Evolutionary conservation across 2,888 invertebrate species (phyloP), one percentile per base, ranked within the genome.

Genomic region (Dorcus hopei): DNA sequence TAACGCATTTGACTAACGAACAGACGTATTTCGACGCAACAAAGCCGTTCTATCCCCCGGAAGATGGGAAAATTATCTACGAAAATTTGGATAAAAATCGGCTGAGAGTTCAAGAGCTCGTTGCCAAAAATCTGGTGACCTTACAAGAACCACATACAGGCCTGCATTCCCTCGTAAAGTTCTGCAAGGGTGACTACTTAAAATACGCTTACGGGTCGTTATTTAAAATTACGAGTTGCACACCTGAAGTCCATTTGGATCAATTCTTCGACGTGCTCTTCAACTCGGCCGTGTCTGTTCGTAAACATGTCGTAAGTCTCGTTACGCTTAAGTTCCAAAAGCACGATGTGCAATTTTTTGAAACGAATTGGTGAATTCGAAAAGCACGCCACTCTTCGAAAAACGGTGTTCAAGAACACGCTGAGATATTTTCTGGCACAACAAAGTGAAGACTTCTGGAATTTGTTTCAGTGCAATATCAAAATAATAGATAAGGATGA

Each of bases 131-230:
- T 19, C 14, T 64, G 5, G 50, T 40, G 38, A 53, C 57, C 41
- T 2, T 62, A 6, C 54, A 26, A 9, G 39, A 57, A 0, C 42
- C 61, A 9, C 50, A 33, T 3, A 9, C 26, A 4, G 50, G 41
- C 3, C 14, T 61, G 5, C 26, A 42, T n/a, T 9, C 26, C 5
- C 42, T 64, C 40, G 6, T 61, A 14, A 43, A 48, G 23, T 62
- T 59, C 51, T 61, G 57, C 9, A 50, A 49, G 50, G 54, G 57
- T 9, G 57, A 61, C 23, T 61, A 56, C 26, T 54, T 62, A 8
- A 57, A 56, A 52, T 47, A 52, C 9, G 42, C 50, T 9, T 16
- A 48, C 54, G 38, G 9, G 9, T 48, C 61, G 0, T 49, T 61
- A 9, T 54, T 56, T 38, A 47, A 54, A 0, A 8, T 54, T 9